Conservation (phyloP, 2,113 vertebrate species). For the Takifugu flavidus region DNA sequence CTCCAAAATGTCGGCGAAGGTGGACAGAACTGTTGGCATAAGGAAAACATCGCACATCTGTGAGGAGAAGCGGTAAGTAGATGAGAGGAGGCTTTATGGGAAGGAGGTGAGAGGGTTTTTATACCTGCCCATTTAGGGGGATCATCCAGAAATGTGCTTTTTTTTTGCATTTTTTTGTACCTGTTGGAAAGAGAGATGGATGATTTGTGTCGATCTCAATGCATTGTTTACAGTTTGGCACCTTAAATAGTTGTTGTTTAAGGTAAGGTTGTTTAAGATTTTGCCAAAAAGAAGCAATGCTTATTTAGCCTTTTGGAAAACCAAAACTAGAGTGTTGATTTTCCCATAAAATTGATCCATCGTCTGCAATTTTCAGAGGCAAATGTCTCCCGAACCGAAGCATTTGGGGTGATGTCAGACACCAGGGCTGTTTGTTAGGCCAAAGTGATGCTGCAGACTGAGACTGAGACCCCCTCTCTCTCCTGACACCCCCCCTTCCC, state of each 20-base stretch:
- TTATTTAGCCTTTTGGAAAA: no score
- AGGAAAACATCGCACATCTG: conserved; percentile 52
- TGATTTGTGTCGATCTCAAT: not conserved
- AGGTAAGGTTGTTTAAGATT: no score
- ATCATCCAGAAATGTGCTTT: not conserved
- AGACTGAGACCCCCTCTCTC: not conserved
- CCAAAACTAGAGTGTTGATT: no score
- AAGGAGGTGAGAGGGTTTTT: not conserved
- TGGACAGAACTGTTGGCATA: conserved; percentile 38
- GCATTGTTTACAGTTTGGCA: no score
- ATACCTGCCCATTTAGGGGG: not conserved
- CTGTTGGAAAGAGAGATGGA: not conserved
- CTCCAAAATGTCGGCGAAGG: conserved; percentile 1
- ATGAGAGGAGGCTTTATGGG: conserved; percentile 11
- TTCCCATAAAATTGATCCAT: not conserved
- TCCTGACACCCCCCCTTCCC: not conserved
- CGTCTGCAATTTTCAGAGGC: conserved; percentile 2
- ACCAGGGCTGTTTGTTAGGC: not conserved
- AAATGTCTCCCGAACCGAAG: not conserved
- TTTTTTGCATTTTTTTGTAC: not conserved
- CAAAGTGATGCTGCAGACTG: not conserved
- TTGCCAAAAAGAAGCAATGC: no score
- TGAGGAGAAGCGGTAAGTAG: conserved; percentile 32
- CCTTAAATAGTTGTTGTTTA: no score
- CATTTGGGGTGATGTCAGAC: not conserved